Conservation (phyloP, 1,140 invertebrate species). For the Drosophila micromelanica region DNA sequence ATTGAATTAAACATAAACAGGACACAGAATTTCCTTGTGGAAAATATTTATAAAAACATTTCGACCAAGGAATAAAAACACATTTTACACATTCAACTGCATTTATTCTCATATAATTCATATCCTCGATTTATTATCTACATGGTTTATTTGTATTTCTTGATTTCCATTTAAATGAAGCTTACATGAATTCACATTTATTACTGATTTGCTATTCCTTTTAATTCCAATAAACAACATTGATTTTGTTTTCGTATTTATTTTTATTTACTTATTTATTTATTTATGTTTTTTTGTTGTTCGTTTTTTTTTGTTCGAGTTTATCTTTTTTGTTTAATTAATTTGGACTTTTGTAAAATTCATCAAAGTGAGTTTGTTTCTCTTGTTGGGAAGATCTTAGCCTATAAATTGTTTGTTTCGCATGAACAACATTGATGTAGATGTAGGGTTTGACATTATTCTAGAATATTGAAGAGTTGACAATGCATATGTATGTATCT, state of each 20-base stretch:
- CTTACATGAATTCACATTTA: slow-evolving; percentile 69
- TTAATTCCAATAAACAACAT: slow-evolving; percentile 46
- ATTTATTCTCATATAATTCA: slow-evolving; percentile 74
- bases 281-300: slow-evolving; percentile 10
- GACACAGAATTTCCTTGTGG: too few species aligned
- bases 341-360: slow-evolving; percentile 80
- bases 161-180: slow-evolving; percentile 63
- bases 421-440: slow-evolving; percentile 80
- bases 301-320: not conserved
- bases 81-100: slow-evolving; percentile 69
- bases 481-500: slow-evolving; percentile 62
- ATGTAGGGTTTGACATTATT: slow-evolving; percentile 67
- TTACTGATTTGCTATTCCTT: slow-evolving; percentile 63
- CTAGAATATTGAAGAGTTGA: slow-evolving; percentile 61
- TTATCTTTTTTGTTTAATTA: slow-evolving; percentile 46
- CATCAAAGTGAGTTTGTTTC: slow-evolving; percentile 65
- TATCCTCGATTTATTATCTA: slow-evolving; percentile 70
- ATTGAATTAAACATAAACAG: too few species aligned
- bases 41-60: too few species aligned
- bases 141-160: slow-evolving; percentile 48
- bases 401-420: slow-evolving; percentile 49
- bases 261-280: not conserved
- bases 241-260: slow-evolving; percentile 21
- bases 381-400: slow-evolving; percentile 41
- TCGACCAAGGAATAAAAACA: not conserved